These are phyloP conservation scores for Drosophila cracens DNA, from an alignment of 2,888 invertebrate species.

Conservation along the genomic window DNA sequence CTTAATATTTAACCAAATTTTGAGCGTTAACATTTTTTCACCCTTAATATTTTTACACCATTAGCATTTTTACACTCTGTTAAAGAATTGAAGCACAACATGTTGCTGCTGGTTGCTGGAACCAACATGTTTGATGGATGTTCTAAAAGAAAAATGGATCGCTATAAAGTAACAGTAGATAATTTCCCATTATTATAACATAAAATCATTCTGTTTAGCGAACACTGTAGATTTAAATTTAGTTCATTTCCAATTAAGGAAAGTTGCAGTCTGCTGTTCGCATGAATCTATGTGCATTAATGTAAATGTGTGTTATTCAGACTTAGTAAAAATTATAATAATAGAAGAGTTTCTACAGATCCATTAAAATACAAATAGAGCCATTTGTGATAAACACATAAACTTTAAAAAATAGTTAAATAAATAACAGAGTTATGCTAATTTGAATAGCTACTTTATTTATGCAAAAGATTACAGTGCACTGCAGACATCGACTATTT, in stretches of 20 bases:
- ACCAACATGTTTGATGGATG: background rate
- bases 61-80: background rate
- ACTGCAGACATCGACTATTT: background rate
- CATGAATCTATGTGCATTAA: background rate
- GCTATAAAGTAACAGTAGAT: background rate
- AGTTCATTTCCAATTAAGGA: slow-evolving; percentile 11
- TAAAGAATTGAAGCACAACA: background rate
- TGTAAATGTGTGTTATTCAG: background rate
- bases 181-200: slow-evolving; percentile 12
- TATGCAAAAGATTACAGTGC: too few species aligned
- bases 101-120: slow-evolving; percentile 12
- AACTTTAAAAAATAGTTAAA: background rate
- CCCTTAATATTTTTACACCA: too few species aligned
- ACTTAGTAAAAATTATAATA: background rate
- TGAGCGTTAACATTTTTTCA: background rate
- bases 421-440: background rate
- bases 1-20: background rate
- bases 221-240: slow-evolving; percentile 5
- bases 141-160: background rate
- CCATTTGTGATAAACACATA: background rate
- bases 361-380: background rate
- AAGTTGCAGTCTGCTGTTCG: background rate
- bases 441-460: background rate
- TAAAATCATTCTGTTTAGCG: background rate
- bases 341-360: background rate